These are phyloP conservation scores for Brotogeris chrysoptera DNA, from an alignment of 2,797 vertebrate genomes.

Conservation along the genomic window DNA sequence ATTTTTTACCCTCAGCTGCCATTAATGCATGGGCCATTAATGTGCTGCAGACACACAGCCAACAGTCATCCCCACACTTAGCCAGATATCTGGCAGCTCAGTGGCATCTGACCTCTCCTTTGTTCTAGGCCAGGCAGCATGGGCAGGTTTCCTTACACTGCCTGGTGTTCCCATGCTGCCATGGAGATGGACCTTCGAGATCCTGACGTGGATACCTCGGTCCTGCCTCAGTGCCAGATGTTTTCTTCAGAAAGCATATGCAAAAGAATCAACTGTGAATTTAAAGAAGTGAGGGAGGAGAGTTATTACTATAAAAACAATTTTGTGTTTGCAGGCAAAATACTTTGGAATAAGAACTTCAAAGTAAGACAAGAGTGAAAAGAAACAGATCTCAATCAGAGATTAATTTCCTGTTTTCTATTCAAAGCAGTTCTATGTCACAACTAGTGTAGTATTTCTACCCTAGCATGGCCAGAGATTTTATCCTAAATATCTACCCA, in stretches of 20 bases:
- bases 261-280: not conserved
- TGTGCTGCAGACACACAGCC: not conserved
- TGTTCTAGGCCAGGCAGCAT: fast-evolving
- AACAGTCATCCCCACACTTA: not conserved
- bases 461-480: not conserved
- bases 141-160: not conserved
- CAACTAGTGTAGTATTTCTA: not conserved
- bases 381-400: conserved; percentile 44
- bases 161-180: not conserved
- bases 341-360: not conserved
- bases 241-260: not conserved
- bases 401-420: conserved; percentile 45
- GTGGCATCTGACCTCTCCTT: not conserved
- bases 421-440: not conserved
- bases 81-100: not conserved
- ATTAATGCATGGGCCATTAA: not conserved
- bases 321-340: conserved; percentile 13
- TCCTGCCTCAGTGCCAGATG: not conserved
- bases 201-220: fast-evolving
- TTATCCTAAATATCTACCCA: not conserved
- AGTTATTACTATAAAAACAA: not conserved
- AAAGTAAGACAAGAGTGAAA: conserved; percentile 24
- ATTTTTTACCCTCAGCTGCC: not conserved
- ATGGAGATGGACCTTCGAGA: not conserved
- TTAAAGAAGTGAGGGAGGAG: not conserved